Base-by-base conservation (phyloP, 2,113 vertebrate genomes). In the Myotis lucifugus region DNA sequence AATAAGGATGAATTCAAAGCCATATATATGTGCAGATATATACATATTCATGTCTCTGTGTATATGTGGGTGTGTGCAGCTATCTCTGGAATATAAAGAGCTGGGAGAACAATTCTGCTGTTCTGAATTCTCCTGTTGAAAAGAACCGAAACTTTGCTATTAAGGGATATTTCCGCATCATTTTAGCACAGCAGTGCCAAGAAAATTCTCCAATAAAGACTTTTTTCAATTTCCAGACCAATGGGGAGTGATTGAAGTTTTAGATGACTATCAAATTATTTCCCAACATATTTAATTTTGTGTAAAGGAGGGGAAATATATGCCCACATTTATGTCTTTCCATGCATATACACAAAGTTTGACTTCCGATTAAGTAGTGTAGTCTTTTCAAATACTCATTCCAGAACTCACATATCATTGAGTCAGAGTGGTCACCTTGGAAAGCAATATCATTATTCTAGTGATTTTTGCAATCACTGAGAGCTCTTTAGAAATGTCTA, bases 61-160 rank as follows among this genome's bases (percentile, higher is more conserved):
- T 78, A 70, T 50, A 78, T 23, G 96, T 97, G 96, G 95, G 97
- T 69, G 96, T 89, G 74, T 29, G 40, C 59, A 87, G 93, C 92
- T 93, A 85, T 94, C 96, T 94, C 88, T 91, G 96, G 90, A 84
- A 94, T 78, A 78, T 73, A 86, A 92, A 95, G 92, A 76, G 67
- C 85, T 77, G 78, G 82, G 83, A 93, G 96, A 95, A 92, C 82
- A 91, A 95, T 93, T 95, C 95, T 90, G 64, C 37, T 56, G 12
- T 93, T 92, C 94, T 79, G 79, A 96, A 90, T 88, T 94, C 82
- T 95, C 88, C 87, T 78, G 93, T 88, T 96, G 83, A 89, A 96
- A 95, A 88, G 88, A 95, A 91, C 93, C 25, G 74, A 81, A 96
- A 89, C 89, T 88, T 91, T 25, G 88, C 94, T 95, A 21, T 94